Evolutionary conservation across 2,888 invertebrate species (phyloP).

Genomic region (Eucera pruinosa): DNA sequence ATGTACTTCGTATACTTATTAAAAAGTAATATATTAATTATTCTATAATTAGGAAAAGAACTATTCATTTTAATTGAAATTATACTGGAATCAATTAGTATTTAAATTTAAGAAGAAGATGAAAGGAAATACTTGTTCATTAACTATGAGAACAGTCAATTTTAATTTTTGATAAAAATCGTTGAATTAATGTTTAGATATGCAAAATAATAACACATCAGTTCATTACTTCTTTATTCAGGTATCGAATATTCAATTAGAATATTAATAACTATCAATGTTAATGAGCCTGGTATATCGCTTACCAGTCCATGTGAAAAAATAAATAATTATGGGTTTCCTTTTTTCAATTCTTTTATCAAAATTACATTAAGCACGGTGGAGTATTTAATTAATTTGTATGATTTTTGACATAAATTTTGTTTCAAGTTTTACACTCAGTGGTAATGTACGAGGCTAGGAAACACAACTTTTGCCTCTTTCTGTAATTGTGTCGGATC

Average conservation of each 20-base stretch:
- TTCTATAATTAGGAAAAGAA: no score
- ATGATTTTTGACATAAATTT: neutral
- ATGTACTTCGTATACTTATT: no score
- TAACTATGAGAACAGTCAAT: no score
- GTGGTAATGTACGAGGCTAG: conserved; percentile 35
- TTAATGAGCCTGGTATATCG: conserved; percentile 8
- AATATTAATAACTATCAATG: no score
- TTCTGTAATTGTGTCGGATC: conserved; percentile 29
- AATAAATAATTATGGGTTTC: neutral
- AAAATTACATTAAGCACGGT: neutral
- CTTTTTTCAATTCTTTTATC: neutral
- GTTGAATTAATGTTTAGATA: no score
- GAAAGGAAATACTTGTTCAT: no score
- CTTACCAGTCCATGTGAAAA: conserved; percentile 7
- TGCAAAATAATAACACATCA: no score
- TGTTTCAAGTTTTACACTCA: conserved; percentile 68
- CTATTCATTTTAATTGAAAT: neutral
- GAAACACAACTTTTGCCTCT: conserved; percentile 22
- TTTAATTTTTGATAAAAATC: no score
- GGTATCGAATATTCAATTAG: no score
- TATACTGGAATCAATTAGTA: neutral
- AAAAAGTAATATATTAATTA: no score
- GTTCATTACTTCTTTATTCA: no score
- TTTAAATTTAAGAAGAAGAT: neutral
- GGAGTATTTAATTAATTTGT: neutral